Evolutionary conservation across 1,140 invertebrate genomes (phyloP), one percentile per base, ranked within the genome.

Genomic region (Drosophila pandora): DNA sequence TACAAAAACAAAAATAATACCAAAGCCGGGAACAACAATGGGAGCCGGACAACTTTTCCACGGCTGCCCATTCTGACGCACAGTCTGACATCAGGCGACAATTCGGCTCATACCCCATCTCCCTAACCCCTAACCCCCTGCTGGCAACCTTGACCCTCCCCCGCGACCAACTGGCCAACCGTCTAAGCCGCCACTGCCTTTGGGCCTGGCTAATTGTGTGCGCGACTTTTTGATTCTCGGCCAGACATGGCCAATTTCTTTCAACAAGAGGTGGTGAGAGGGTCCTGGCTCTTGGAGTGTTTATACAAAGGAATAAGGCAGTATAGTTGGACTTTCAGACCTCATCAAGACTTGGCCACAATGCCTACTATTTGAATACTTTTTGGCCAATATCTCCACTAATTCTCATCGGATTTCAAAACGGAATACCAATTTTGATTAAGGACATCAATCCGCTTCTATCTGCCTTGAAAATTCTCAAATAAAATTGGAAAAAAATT

Each of bases 191-290:
- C 25, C 43, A 37, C 28, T 52, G 45, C 54, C 48, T 54, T 50
- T 68, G 56, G 75, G 49, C 50, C 71, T 64, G 64, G 68, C 68
- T 82, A 81, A 81, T 81, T 81, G 79, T 82, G 78, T 81, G 78
- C 78, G 79, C 72, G 67, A 81, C 78, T 81, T 81, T 81, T 81
- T 76, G 76, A 79, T 79, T 67, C 63, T 41, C 25, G 45, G 13
- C 13, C 9, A 32, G 6, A 28, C 25, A 28, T 28, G 25, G 25
- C 5, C 25, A 32, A 8, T 32, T 22, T 63, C 41, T 17, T 45
- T 23, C 58, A 10, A 32, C 1, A 8, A 10, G 8, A 6, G 23
- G 2, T 25, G 17, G 17, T 17, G 17, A 17, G 17, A 17, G 17
- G 17, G 17, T 17, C 17, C 17, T 17, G 17, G 17, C 17, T 0